Conservation (phyloP, 2,888 invertebrate genomes). For the Agrotis clavis region DNA sequence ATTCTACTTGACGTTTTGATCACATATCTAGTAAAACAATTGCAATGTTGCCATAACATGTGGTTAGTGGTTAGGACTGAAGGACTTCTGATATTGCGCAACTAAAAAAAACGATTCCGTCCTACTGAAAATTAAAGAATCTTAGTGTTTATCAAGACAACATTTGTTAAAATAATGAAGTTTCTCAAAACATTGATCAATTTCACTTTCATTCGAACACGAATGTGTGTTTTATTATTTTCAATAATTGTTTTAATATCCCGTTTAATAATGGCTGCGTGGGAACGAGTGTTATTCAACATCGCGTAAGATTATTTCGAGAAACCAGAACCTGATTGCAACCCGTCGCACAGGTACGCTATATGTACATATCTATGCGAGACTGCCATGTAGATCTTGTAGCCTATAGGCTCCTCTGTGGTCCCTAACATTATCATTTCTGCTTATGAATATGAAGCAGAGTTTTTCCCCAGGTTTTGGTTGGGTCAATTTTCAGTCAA, state of each 20-base stretch:
- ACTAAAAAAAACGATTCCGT: neutral
- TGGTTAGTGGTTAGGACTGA: constrained; percentile 18
- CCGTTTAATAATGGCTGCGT: constrained; percentile 53
- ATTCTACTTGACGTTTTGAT: neutral
- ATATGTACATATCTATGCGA: constrained; percentile 18
- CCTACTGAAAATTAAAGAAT: neutral
- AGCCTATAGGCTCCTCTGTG: constrained; percentile 10
- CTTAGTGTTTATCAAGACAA: neutral
- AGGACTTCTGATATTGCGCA: constrained; percentile 12
- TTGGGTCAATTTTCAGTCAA: neutral
- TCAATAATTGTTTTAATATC: constrained; percentile 55
- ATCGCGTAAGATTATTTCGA: constrained; percentile 63
- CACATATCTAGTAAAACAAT: constrained; percentile 14
- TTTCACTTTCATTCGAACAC: constrained; percentile 42
- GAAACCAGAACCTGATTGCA: constrained; percentile 60
- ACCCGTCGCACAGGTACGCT: constrained; percentile 47
- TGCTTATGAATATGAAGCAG: neutral
- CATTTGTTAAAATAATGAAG: constrained; percentile 3
- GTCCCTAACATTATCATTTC: constrained; percentile 11
- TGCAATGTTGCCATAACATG: constrained; percentile 19
- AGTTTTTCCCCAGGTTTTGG: neutral
- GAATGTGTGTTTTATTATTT: constrained; percentile 36
- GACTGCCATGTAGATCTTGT: constrained; percentile 1
- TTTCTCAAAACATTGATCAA: constrained; percentile 12
- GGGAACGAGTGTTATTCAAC: constrained; percentile 65